phyloP scores from a whole-genome alignment of 2,888 invertebrate species.

The Tuberolachnus salignus region DNA sequence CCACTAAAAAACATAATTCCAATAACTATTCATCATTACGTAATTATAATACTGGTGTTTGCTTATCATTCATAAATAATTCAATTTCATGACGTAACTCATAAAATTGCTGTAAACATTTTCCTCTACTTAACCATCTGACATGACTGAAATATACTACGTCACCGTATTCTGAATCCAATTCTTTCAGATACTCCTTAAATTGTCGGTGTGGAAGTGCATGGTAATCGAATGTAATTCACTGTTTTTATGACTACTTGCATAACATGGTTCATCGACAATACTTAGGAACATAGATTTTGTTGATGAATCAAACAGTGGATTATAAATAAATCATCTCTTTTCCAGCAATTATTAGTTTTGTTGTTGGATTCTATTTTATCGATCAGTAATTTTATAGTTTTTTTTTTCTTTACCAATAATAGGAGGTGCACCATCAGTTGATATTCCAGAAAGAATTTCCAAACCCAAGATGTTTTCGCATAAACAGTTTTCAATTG shows the following conservation, averaged over 20 bases:
- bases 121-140: conserved; percentile 15
- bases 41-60: conserved; percentile 17
- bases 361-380: conserved; percentile 17
- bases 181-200: conserved; percentile 48
- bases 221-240: conserved; percentile 49
- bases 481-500: too few species aligned
- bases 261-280: too few species aligned
- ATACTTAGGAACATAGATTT: too few species aligned
- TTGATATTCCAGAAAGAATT: too few species aligned
- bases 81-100: conserved; percentile 27
- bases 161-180: conserved; percentile 42
- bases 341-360: conserved; percentile 19
- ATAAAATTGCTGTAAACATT: conserved; percentile 27
- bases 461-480: too few species aligned
- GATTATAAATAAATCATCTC: too few species aligned
- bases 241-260: conserved; percentile 43
- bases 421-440: conserved; percentile 47
- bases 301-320: too few species aligned
- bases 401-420: conserved; percentile 41
- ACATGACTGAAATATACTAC: too few species aligned
- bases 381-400: too few species aligned
- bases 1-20: conserved; percentile 37
- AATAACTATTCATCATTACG: conserved; percentile 1
- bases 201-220: conserved; percentile 45
- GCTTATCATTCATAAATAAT: conserved; percentile 22